Base-by-base conservation (phyloP, 2,888 invertebrate genomes). In the Pasiphila rectangulata region DNA sequence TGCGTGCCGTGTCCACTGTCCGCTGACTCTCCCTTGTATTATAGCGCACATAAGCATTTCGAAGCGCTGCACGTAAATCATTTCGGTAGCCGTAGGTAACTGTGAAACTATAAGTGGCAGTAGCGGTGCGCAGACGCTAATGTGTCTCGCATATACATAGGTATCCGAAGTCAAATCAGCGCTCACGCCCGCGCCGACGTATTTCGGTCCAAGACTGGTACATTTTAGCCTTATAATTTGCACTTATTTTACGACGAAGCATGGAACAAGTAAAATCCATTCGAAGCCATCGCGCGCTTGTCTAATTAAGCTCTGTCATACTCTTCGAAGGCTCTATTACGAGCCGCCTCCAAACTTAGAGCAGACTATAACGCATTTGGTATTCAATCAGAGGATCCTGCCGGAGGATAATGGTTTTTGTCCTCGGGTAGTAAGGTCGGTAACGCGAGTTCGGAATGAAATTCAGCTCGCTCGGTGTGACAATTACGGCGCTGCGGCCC, bases 231-330 rank as follows among this genome's bases (percentile, higher is more conserved):
- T 64, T 69, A 65, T 57, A 74, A 76, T 76, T 75, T 64, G 64
- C 62, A 61, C 65, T 73, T 71, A 78, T 72, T 79, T 81, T 60
- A 61, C 63, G 47, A 64, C 64, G 66, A 77, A 80, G 79, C 75
- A 79, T 72, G 64, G 73, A 79, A 87, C 87, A 83, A 85, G 87
- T 80, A 86, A 87, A 88, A 80, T 85, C 87, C 87, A 88, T 87
- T 85, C 81, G 79, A 69, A 78, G 76, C 75, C 75, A 79, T 77
- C 80, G 71, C 72, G 75, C 85, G 86, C 81, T 83, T 86, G 87
- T 88, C 88, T 88, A 84, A 88, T 88, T 88, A 88, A 79, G 83
- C 82, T 82, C 82, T 85, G 87, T 87, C 86, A 87, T 86, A 86
- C 83, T 85, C 81, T 83, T 85, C 87, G 86, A 84, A 87, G 84